These are phyloP conservation scores for Oplegnathus fasciatus DNA, from an alignment of 2,113 vertebrate species.

Conservation along the genomic window DNA sequence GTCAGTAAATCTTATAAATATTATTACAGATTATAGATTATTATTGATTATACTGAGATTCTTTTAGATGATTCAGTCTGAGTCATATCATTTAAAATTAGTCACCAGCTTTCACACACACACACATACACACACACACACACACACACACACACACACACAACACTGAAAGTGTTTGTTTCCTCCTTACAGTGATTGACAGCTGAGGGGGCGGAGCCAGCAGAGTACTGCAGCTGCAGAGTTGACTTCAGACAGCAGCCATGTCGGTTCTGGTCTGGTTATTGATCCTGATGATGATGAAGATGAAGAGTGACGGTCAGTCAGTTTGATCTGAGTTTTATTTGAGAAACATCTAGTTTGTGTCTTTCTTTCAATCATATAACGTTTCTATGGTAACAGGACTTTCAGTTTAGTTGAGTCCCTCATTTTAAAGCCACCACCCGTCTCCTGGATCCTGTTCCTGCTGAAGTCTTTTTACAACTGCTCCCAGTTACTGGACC, in stretches of 20 bases:
- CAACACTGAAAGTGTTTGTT: constrained; percentile 18
- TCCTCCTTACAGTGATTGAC: constrained; percentile 26
- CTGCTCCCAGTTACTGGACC: too few relatives aligned
- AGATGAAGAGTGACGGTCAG: constrained; percentile 29
- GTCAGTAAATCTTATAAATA: too few relatives aligned
- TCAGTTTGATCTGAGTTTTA: neutral
- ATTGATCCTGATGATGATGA: constrained; percentile 12
- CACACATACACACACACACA: neutral
- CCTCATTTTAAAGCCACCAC: too few relatives aligned
- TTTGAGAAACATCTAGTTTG: neutral
- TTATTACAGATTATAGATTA: too few relatives aligned
- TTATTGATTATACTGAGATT: too few relatives aligned
- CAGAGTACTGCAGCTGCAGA: neutral
- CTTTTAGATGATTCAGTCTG: too few relatives aligned
- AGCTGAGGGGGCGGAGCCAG: neutral
- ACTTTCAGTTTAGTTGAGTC: neutral
- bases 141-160: neutral
- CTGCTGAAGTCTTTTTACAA: too few relatives aligned
- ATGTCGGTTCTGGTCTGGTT: constrained; percentile 11
- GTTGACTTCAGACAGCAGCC: neutral
- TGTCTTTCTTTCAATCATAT: neutral
- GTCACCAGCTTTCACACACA: too few relatives aligned
- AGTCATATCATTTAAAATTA: too few relatives aligned
- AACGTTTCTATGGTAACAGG: too few relatives aligned
- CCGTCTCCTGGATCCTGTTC: too few relatives aligned